Percentiles rank a stretch among this genome's conserved stretches.
Conservation (phyloP, 2,797 vertebrate genomes). For the Alauda arvensis region DNA sequence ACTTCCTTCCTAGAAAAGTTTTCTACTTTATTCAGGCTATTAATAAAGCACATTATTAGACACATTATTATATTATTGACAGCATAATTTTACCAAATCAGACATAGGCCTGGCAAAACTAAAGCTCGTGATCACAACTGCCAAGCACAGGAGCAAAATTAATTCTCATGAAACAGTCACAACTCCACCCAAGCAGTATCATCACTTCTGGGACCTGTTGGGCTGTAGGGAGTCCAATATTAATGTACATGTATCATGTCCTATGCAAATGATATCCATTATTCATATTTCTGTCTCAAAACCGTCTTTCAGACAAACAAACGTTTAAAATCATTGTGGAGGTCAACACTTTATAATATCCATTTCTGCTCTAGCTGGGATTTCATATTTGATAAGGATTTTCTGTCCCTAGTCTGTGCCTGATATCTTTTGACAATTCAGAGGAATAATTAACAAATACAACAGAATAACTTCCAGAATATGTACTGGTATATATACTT, state of each 20-base stretch:
- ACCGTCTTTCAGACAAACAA: neutral
- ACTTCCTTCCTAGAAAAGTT: accelerated
- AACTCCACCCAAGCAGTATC: neutral
- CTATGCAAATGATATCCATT: neutral
- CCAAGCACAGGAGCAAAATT: neutral
- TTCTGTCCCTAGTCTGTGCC: neutral
- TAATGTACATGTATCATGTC: neutral
- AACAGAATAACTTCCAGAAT: neutral
- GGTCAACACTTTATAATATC: neutral
- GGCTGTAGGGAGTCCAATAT: neutral
- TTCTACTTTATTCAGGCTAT: neutral
- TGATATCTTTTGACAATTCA: neutral
- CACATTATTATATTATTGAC: neutral
- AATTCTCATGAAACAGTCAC: neutral
- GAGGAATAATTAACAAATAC: neutral
- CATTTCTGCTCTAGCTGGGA: neutral
- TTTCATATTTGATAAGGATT: neutral
- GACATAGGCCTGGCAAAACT: neutral
- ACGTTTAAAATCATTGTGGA: neutral
- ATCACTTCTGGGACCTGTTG: neutral
- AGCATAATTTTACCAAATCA: neutral
- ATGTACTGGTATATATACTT: neutral
- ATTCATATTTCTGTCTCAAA: neutral
- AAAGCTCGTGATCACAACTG: neutral
- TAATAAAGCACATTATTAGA: neutral